A percentile compares a stretch with the other conserved stretches of the same genome.
These are phyloP conservation scores for Ectemnius continuus DNA, from an alignment of 2,888 invertebrate genomes.

Conservation along the genomic window DNA sequence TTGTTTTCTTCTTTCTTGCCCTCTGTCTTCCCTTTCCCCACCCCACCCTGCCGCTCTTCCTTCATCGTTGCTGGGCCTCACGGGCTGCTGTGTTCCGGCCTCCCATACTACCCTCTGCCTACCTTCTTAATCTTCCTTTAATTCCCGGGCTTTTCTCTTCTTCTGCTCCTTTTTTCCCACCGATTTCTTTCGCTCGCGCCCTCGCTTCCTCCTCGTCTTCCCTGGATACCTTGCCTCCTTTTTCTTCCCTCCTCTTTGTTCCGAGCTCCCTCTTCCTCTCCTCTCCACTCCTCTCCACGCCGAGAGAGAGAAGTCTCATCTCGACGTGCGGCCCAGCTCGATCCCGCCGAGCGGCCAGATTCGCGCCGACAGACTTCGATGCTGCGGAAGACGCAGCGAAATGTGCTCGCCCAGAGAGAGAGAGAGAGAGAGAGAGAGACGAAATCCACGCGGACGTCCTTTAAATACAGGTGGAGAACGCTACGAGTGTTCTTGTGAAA, in stretches of 20 bases:
- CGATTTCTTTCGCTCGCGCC: slow-evolving; percentile 63
- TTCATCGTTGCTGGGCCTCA: slow-evolving; percentile 43
- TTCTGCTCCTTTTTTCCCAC: slow-evolving; percentile 54
- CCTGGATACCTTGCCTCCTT: slow-evolving; percentile 14
- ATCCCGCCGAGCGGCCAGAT: slow-evolving; percentile 42
- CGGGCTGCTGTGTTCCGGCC: slow-evolving; percentile 50
- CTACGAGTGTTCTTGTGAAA: too few species aligned
- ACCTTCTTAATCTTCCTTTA: slow-evolving; percentile 74
- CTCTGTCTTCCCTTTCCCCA: slow-evolving; percentile 34
- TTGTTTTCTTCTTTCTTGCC: slow-evolving; percentile 36
- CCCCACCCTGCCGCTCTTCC: slow-evolving; percentile 24
- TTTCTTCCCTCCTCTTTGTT: slow-evolving; percentile 47
- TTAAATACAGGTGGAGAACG: too few species aligned
- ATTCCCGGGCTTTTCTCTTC: slow-evolving; percentile 66
- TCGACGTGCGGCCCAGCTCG: slow-evolving; percentile 28
- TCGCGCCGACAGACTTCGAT: slow-evolving; percentile 57
- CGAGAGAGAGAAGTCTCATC: background rate
- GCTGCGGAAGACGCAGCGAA: background rate
- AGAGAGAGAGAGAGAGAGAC: too few species aligned
- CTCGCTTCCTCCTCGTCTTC: slow-evolving; percentile 50
- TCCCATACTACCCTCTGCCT: slow-evolving; percentile 54
- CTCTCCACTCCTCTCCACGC: slow-evolving; percentile 35
- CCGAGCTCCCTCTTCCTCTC: background rate
- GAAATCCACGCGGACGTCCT: too few species aligned
- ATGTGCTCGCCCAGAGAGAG: too few species aligned